A percentile compares a stretch with the other conserved stretches of the same genome.
Evolutionary conservation across 2,888 invertebrate genomes (phyloP).

Genomic region (Andrena camellia): DNA sequence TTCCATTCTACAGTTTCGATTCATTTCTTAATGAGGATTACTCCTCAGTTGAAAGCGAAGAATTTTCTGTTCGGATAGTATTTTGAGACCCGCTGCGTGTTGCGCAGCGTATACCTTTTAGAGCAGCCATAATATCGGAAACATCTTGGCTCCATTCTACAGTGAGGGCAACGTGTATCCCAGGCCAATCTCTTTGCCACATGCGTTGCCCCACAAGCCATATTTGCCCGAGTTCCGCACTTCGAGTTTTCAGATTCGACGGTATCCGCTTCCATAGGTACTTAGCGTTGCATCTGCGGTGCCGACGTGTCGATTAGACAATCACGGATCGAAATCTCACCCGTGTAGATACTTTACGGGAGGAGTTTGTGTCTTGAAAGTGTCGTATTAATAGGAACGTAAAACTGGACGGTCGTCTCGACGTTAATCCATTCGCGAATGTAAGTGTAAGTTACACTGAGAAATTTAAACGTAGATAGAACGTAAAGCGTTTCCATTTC

Average conservation of each 20-base stretch:
- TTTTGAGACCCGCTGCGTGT: neutral
- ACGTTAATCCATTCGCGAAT: neutral
- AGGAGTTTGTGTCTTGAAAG: conserved; percentile 1
- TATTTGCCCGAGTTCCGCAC: conserved; percentile 91
- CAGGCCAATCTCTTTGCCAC: conserved; percentile 94
- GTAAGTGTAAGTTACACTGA: conserved; percentile 1
- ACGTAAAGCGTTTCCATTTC: neutral
- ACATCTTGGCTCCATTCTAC: conserved; percentile 93
- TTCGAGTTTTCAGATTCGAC: conserved; percentile 89
- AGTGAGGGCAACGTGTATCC: conserved; percentile 91
- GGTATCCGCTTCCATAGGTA: conserved; percentile 97
- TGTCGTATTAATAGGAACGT: neutral
- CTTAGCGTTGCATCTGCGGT: conserved; percentile 94
- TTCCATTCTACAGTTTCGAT: neutral
- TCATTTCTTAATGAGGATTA: neutral
- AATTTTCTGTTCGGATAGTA: neutral
- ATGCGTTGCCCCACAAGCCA: conserved; percentile 94
- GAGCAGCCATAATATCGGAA: conserved; percentile 91
- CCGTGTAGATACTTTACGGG: conserved; percentile 16
- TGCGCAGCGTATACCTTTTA: conserved; percentile 89
- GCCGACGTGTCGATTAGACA: conserved; percentile 40
- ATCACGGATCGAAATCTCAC: conserved; percentile 34
- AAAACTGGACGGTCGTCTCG: neutral
- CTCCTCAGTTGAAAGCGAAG: neutral
- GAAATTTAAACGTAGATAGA: neutral